Evolutionary conservation across 2,888 invertebrate genomes (phyloP).

Genomic region (Sylvicola cinctus): DNA sequence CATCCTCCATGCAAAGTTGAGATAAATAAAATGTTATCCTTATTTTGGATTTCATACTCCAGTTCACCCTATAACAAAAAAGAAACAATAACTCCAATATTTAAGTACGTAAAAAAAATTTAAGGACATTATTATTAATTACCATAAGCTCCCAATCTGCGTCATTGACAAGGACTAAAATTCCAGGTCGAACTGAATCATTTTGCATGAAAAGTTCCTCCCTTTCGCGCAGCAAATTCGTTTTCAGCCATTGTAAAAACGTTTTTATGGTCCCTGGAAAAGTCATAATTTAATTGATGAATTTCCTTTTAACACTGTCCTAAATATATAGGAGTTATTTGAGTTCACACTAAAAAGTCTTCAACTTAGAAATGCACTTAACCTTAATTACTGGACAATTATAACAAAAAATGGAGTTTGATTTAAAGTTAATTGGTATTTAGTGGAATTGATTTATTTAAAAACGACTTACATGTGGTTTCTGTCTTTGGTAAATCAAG

Average conservation of each 20-base stretch:
- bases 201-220: slow-evolving; percentile 45
- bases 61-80: slow-evolving; percentile 35
- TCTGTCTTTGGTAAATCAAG: slow-evolving; percentile 37
- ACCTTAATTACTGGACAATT: no score
- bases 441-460: no score
- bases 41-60: slow-evolving; percentile 43
- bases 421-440: no score
- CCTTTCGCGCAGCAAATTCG: slow-evolving; percentile 63
- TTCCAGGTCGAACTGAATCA: slow-evolving; percentile 52
- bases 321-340: no score
- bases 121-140: slow-evolving; percentile 13
- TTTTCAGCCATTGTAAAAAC: slow-evolving; percentile 64
- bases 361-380: no score
- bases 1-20: slow-evolving; percentile 70
- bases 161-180: slow-evolving; percentile 84
- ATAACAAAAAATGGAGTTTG: no score
- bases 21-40: slow-evolving; percentile 59
- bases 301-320: no score
- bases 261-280: slow-evolving; percentile 44
- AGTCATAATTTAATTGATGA: no score
- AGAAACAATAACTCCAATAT: no score
- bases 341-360: no score
- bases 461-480: slow-evolving; percentile 17
- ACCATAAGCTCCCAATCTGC: slow-evolving; percentile 80
- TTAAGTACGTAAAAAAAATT: no score